phyloP scores from a whole-genome alignment of 2,113 vertebrate genomes.

The Lontra canadensis region DNA sequence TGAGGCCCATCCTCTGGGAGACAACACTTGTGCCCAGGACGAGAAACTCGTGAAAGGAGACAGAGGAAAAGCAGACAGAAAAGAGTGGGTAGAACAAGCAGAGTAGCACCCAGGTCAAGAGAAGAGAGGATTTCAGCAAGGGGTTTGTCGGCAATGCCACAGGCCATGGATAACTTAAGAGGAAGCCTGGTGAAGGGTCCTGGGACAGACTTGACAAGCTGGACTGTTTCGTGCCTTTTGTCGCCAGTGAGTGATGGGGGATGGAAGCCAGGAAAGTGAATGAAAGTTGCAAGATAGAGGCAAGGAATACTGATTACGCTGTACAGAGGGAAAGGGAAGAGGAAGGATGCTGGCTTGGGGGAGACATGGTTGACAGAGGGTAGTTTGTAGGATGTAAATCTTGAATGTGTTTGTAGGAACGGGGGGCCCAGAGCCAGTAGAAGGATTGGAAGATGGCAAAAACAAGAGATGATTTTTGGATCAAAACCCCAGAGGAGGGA shows the following conservation, averaged over 20 bases:
- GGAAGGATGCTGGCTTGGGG: background rate
- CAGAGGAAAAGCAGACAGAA: background rate
- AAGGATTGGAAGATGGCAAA: background rate
- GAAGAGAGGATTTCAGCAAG: background rate
- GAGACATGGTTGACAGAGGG: background rate
- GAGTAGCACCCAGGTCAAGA: background rate
- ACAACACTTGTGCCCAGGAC: background rate
- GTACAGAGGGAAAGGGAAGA: background rate
- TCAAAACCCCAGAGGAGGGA: background rate
- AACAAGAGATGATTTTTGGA: background rate
- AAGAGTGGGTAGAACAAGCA: background rate
- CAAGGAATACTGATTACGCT: background rate
- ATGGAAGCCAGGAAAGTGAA: background rate
- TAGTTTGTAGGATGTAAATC: background rate
- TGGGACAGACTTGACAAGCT: background rate
- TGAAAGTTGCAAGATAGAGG: background rate
- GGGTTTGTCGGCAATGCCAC: too few relatives aligned
- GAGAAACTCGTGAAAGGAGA: background rate
- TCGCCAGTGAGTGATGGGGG: background rate
- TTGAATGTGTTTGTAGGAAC: background rate
- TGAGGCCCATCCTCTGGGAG: background rate
- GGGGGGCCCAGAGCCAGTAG: background rate
- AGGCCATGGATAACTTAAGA: background rate
- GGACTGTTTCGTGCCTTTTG: background rate
- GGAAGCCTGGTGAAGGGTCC: background rate